Evolutionary conservation across 2,797 vertebrate species (phyloP), one percentile per base, ranked within the genome.

Genomic region (Neosalanx taihuensis): DNA sequence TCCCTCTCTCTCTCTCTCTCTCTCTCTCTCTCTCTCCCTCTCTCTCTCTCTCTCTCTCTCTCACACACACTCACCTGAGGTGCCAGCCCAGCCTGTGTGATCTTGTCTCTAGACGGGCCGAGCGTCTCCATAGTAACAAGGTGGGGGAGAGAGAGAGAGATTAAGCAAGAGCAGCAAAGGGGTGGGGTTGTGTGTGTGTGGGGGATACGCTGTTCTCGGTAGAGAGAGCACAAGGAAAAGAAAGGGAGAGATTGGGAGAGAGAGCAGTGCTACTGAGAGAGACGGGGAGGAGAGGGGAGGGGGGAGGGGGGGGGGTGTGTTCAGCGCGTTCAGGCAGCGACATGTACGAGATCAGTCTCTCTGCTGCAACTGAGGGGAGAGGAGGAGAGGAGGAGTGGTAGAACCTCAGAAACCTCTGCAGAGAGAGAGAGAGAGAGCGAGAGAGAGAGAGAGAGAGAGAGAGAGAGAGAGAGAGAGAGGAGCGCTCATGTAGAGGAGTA

Each of bases 281-380:
- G 67, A 15, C 30, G n/a, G 31, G 6, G 53, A 29, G 71, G 9
- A 31, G 71, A 41, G 51, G 31, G 30, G 62, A 31, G 62, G n/a
- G n/a, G n/a, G n/a, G n/a, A n/a, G n/a, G n/a, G 37, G 6, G 37
- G 37, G 37, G 37, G 37, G 10, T 41, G 37, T 59, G 41, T 30
- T 23, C 59, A 20, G 59, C 20, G 59, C 13, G 83, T 80, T 90
- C 88, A 89, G 85, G 89, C 86, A 90, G 88, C 86, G 89, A 90
- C 90, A 89, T 89, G 89, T 79, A 87, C 82, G 85, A 89, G 87
- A 90, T 87, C 87, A 89, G 89, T 88, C 87, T 85, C 80, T 80
- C 86, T 91, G 90, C 89, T 73, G 89, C 89, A 90, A 87, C 89
- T 83, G 81, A 78, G 79, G 84, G 71, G 86, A 74, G 87, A 90